These are phyloP conservation scores for Pasiphila rectangulata DNA, from an alignment of 2,888 invertebrate species.

Conservation along the genomic window DNA sequence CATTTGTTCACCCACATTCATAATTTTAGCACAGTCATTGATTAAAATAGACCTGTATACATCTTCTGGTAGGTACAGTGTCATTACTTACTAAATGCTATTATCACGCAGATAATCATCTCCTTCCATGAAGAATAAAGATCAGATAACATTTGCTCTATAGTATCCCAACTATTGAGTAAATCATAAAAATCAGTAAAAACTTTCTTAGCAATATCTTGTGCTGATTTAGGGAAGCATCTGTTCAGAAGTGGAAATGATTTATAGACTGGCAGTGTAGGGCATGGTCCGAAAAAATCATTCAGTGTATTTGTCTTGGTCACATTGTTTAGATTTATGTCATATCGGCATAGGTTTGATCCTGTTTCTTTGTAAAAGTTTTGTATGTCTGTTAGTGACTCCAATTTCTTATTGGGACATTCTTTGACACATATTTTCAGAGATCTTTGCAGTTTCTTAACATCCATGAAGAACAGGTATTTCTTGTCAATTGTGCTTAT, in stretches of 20 bases:
- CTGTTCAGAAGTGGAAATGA: conserved; percentile 91
- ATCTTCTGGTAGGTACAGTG: neutral
- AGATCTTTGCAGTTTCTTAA: conserved; percentile 86
- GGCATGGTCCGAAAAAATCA: conserved; percentile 87
- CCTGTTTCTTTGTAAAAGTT: conserved; percentile 87
- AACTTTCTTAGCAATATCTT: conserved; percentile 83
- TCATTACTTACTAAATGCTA: conserved; percentile 87
- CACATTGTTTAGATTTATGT: conserved; percentile 80
- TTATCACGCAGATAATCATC: conserved; percentile 88
- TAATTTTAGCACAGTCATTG: neutral
- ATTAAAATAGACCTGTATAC: neutral
- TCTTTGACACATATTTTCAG: conserved; percentile 93
- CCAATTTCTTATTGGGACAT: conserved; percentile 87
- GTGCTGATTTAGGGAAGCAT: conserved; percentile 89
- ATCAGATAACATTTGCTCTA: conserved; percentile 93
- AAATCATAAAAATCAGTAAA: conserved; percentile 88
- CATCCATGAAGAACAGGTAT: conserved; percentile 91
- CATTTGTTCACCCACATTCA: neutral
- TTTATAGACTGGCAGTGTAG: conserved; percentile 87
- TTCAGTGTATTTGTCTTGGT: conserved; percentile 60
- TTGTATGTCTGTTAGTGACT: conserved; percentile 84
- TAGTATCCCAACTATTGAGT: conserved; percentile 92
- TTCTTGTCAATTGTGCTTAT: conserved; percentile 89
- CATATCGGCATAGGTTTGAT: conserved; percentile 89
- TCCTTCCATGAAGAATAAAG: conserved; percentile 93